Percentiles rank a stretch among this genome's conserved stretches.
Conservation (phyloP, 2,797 vertebrate species). For the Chloroceryle amazona region DNA sequence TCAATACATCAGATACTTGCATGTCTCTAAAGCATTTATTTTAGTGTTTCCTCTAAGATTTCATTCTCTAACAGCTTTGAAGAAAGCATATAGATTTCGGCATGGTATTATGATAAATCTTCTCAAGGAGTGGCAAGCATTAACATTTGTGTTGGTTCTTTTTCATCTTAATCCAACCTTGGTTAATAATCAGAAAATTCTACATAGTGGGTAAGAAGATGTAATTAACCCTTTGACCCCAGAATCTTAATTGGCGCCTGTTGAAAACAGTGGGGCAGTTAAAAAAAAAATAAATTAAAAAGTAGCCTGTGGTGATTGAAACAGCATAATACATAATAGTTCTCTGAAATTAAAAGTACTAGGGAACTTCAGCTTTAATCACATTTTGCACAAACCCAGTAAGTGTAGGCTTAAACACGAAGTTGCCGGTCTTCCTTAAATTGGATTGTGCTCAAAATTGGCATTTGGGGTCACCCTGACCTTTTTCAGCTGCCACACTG, state of each 20-base stretch:
- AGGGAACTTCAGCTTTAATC: slow-evolving; percentile 76
- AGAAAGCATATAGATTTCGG: slow-evolving; percentile 79
- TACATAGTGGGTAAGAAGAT: slow-evolving; percentile 89
- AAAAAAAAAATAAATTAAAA: slow-evolving; percentile 66
- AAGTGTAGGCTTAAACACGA: slow-evolving; percentile 29
- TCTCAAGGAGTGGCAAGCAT: slow-evolving; percentile 79
- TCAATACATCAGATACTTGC: slow-evolving; percentile 72
- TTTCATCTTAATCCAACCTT: slow-evolving; percentile 86
- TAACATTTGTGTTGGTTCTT: slow-evolving; percentile 83
- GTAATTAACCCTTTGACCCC: slow-evolving; percentile 92
- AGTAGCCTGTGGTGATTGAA: slow-evolving; percentile 84
- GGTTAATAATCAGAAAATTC: slow-evolving; percentile 88
- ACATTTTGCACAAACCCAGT: slow-evolving; percentile 58
- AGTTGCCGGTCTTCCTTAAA: slow-evolving; percentile 46
- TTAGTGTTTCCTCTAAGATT: slow-evolving; percentile 77
- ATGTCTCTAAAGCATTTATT: slow-evolving; percentile 76
- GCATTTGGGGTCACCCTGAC: background rate
- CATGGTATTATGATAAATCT: slow-evolving; percentile 82
- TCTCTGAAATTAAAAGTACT: slow-evolving; percentile 75
- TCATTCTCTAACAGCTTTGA: slow-evolving; percentile 78
- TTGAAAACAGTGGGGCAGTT: slow-evolving; percentile 86
- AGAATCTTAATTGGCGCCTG: slow-evolving; percentile 87
- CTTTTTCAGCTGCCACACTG: background rate
- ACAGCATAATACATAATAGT: slow-evolving; percentile 73
- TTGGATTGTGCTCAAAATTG: slow-evolving; percentile 20